Evolutionary conservation across 2,113 vertebrate species (phyloP), one percentile per base, ranked within the genome.

Genomic region (Echinops telfairi): DNA sequence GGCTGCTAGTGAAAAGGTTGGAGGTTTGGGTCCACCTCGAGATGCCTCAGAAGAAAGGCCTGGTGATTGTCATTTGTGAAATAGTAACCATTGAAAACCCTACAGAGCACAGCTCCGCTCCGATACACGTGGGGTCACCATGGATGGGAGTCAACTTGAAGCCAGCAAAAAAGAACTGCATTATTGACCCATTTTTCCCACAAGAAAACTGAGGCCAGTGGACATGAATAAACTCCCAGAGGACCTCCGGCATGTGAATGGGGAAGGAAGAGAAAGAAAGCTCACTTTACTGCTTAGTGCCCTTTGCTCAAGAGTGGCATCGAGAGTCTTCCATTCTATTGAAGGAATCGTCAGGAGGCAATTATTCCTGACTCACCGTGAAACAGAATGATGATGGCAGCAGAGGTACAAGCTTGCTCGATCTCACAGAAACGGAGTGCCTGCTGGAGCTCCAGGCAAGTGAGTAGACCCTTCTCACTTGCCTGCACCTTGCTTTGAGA

Each of bases 261-360:
- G 19, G 81, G n/a, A 40, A 29, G 22, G 16, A 84, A 89, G 79
- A 70, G 80, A 58, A 8, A 16, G 78, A 89, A 82, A 94, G 1
- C 14, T 12, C 0, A 3, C 75, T 27, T 43, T n/a, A 5, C 73
- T 5, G 17, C 36, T 33, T n/a, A 31, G 86, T 80, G 53, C 57
- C 60, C 33, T 94, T 92, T 11, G 36, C 57, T 93, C 19, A 19
- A 78, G 36, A 19, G 62, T 93, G 71, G 58, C 11, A 64, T 31
- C 16, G 68, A 95, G 77, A 79, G 6, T 62, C 66, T 76, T 94
- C 73, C 22, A 62, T 47, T 40, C 2, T 29, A 29, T 75, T 94
- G 68, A 83, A 79, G 91, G 40, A 86, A n/a, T 25, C 57, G 10
- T 53, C 19, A 31, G 78, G 81, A 47, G 70, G 38, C 57, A 23